These are phyloP conservation scores for Leucopsar rothschildi DNA, from an alignment of 2,113 vertebrate genomes.

Conservation along the genomic window DNA sequence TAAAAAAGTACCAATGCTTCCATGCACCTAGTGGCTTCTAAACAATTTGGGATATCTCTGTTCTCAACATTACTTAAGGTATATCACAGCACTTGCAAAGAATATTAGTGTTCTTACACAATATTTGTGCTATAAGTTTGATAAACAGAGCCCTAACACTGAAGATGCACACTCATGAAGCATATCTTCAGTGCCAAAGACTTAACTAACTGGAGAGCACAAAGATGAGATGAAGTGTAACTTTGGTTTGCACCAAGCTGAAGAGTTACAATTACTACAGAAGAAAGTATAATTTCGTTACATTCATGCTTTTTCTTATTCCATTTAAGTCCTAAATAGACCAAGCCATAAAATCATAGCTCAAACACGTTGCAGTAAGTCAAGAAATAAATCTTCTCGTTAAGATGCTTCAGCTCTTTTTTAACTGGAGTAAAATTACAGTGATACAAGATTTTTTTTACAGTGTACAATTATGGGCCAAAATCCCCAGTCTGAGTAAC, in stretches of 20 bases:
- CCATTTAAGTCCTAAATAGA: not conserved
- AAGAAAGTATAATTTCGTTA: not conserved
- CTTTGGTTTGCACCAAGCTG: not conserved
- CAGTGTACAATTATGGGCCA: not conserved
- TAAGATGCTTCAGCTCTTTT: not conserved
- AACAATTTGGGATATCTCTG: not conserved
- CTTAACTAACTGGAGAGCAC: not conserved
- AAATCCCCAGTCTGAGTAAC: not conserved
- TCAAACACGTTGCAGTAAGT: not conserved
- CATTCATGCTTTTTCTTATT: not conserved
- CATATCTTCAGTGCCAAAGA: not conserved
- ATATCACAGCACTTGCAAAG: not conserved
- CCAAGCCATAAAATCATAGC: not conserved
- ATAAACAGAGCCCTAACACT: not conserved
- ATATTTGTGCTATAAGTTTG: not conserved
- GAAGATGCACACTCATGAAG: not conserved
- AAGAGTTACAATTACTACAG: not conserved
- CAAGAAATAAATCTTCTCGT: not conserved
- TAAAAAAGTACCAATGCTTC: not conserved
- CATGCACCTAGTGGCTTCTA: not conserved
- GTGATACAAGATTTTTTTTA: not conserved
- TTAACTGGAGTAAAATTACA: not conserved
- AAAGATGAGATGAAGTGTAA: not conserved
- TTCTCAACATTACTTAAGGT: not conserved
- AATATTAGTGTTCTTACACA: not conserved